Conservation (phyloP, 2,113 vertebrate genomes). For the Xyliphius kryptos region DNA sequence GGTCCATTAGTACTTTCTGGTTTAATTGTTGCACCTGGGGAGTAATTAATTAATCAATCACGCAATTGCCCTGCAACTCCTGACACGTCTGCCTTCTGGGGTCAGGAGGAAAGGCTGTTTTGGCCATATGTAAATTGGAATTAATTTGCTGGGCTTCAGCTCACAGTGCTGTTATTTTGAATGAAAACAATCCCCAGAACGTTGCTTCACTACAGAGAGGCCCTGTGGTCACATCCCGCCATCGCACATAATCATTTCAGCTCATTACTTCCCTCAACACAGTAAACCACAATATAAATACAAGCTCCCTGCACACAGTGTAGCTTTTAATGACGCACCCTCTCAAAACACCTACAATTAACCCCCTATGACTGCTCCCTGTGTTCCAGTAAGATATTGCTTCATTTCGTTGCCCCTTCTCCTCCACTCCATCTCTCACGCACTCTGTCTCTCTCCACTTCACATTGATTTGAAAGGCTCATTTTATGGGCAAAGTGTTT, state of each 20-base stretch:
- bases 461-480: constrained; percentile 55
- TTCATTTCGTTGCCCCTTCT: constrained; percentile 38
- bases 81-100: constrained; percentile 59
- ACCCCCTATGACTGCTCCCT: constrained; percentile 66
- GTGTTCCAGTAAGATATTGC: constrained; percentile 47
- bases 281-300: constrained; percentile 71
- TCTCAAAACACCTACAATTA: constrained; percentile 70
- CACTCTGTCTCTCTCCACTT: constrained; percentile 40
- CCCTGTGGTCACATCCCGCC: constrained; percentile 74
- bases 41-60: constrained; percentile 81
- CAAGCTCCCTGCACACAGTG: constrained; percentile 74
- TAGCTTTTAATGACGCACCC: constrained; percentile 72
- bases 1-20: constrained; percentile 63
- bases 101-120: constrained; percentile 66
- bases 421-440: constrained; percentile 17
- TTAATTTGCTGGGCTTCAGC: constrained; percentile 81
- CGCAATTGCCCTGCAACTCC: constrained; percentile 63
- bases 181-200: constrained; percentile 80
- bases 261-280: constrained; percentile 77
- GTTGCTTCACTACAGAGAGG: constrained; percentile 68
- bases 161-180: constrained; percentile 73
- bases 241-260: constrained; percentile 87
- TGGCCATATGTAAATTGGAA: constrained; percentile 84
- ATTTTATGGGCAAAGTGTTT: constrained; percentile 59
- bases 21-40: constrained; percentile 66